phyloP scores from a whole-genome alignment of 2,888 invertebrate species.

The Cerastoderma edule region DNA sequence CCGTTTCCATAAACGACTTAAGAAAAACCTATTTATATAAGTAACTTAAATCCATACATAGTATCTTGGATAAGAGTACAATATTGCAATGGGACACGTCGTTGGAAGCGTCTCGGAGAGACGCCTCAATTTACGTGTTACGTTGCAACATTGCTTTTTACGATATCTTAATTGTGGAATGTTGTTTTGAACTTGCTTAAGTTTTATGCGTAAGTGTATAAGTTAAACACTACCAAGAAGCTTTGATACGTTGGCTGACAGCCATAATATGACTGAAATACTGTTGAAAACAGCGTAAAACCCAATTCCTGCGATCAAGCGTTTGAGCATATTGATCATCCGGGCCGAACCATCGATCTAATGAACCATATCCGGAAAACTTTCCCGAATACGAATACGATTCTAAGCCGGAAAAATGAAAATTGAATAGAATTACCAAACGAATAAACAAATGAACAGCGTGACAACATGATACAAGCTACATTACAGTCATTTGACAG shows the following conservation, averaged over 20 bases:
- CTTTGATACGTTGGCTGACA: not conserved
- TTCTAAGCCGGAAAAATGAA: not conserved
- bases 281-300: constrained; percentile 2
- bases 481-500: too few species aligned
- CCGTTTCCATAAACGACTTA: too few species aligned
- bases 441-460: not conserved
- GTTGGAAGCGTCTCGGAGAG: too few species aligned
- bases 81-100: not conserved
- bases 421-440: not conserved
- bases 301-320: too few species aligned
- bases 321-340: too few species aligned
- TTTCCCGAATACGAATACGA: not conserved
- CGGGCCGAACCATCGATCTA: not conserved
- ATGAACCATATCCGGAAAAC: not conserved
- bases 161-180: not conserved
- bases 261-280: constrained; percentile 3
- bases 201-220: too few species aligned
- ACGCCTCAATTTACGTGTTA: not conserved
- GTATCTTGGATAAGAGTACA: not conserved
- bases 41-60: too few species aligned
- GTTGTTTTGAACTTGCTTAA: too few species aligned
- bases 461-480: not conserved
- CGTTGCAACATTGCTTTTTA: not conserved
- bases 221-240: not conserved
- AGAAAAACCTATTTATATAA: too few species aligned